Base-by-base conservation (phyloP, 2,113 vertebrate genomes). In the Ramphastos sulfuratus region DNA sequence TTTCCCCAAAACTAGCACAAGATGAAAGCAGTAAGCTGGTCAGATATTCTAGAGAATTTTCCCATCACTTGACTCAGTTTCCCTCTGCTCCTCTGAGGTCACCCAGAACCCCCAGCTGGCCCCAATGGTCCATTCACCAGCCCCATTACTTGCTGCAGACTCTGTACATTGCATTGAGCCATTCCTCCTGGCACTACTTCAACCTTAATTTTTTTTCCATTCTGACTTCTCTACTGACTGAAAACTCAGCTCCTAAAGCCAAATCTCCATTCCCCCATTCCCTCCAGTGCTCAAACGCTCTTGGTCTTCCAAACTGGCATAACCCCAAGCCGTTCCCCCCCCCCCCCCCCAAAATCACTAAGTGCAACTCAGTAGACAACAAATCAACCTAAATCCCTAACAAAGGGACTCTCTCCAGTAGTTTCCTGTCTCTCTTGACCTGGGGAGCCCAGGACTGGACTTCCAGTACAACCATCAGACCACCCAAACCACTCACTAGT, bases 121-220 rank as follows among this genome's bases (percentile, higher is more conserved):
- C 44, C 15, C 0, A 3, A 10, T 2, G 2, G 27, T 14, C 63
- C 28, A 3, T 28, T 21, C 72, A 21, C 46, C 50, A 46, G 39
- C 48, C 52, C 59, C 64, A 9, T 1, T 4, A 8, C 61, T 67
- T 20, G 1, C 77, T 63, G 20, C n/a, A 52, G 20, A 9, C 31
- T 14, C 12, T 12, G 14, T 12, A 14, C 12, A 1, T n/a, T 2
- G 1, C 21, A n/a, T 30, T 74, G 77, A 55, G 5, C 11, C 65
- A 16, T 39, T 60, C 76, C 39, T 24, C 31, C 19, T 50, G 58
- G 56, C 10, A 70, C 10, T 21, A 54, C 42, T 5, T 33, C 10
- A 93, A 76, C 15, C 13, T 70, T 60, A 3, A 17, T 58, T 75
- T 64, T 24, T 59, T 81, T 58, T 6, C 42, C 67, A 39, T 50